These are phyloP conservation scores for Buathra laborator DNA, from an alignment of 2,888 invertebrate species.

Conservation along the genomic window DNA sequence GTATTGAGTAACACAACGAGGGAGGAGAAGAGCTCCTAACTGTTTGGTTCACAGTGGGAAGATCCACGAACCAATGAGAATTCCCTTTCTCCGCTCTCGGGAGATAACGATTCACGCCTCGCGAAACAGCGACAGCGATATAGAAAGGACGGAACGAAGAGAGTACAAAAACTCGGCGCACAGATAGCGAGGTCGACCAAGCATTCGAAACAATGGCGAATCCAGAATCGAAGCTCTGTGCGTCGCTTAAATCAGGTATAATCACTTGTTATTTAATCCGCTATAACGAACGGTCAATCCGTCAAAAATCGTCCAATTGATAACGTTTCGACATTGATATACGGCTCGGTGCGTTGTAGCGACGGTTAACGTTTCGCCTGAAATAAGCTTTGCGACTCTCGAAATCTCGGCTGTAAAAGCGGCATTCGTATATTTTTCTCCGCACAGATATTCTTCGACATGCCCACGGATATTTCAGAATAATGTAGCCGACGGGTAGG, in stretches of 20 bases:
- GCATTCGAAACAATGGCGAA: constrained; percentile 72
- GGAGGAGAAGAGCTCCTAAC: constrained; percentile 63
- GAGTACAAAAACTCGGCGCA: background rate
- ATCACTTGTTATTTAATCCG: constrained; percentile 57
- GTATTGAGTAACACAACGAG: constrained; percentile 51
- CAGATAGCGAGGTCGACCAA: constrained; percentile 17
- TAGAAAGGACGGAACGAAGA: constrained; percentile 48
- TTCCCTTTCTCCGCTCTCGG: constrained; percentile 62
- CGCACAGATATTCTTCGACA: background rate
- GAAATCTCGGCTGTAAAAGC: constrained; percentile 12
- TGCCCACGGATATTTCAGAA: constrained; percentile 1
- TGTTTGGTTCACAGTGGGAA: constrained; percentile 76
- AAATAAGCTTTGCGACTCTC: background rate
- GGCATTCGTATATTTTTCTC: background rate
- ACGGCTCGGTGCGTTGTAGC: constrained; percentile 36
- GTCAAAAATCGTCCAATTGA: constrained; percentile 48
- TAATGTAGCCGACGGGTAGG: constrained; percentile 35
- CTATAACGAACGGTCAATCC: constrained; percentile 43
- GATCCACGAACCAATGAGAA: constrained; percentile 79
- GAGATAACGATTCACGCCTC: constrained; percentile 76
- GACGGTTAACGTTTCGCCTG: background rate
- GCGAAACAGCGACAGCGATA: constrained; percentile 48
- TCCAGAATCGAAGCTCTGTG: constrained; percentile 5
- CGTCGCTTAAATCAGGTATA: constrained; percentile 49
- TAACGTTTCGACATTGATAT: constrained; percentile 63